phyloP scores from a whole-genome alignment of 2,888 invertebrate genomes.

The Noctua pronuba region DNA sequence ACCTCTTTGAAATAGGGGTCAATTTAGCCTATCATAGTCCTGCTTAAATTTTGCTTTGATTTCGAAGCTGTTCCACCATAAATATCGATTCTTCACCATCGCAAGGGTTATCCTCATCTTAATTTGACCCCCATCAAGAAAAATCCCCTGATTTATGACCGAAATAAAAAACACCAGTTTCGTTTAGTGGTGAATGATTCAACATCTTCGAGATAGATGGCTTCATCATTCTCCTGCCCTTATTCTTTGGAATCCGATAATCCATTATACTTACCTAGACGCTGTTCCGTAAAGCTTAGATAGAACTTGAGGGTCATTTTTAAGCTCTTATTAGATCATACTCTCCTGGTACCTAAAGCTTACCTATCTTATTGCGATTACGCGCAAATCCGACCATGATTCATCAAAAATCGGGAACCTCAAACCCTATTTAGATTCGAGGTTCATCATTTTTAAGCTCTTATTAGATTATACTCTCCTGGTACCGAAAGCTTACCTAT shows the following conservation, averaged over 20 bases:
- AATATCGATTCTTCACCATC: not conserved
- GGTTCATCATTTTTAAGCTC: not conserved
- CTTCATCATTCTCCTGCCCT: not conserved
- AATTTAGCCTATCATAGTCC: not conserved
- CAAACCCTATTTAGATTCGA: not conserved
- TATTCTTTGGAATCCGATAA: not conserved
- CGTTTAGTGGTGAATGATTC: not conserved
- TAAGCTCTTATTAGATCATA: not conserved
- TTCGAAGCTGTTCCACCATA: not conserved
- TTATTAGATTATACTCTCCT: not conserved
- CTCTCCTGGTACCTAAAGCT: not conserved
- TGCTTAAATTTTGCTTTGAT: not conserved
- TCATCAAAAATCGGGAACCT: too few species aligned
- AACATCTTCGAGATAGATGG: not conserved
- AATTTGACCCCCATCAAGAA: constrained; percentile 32
- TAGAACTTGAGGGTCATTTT: not conserved
- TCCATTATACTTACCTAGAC: not conserved
- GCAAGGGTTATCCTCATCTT: constrained; percentile 5
- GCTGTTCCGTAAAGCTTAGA: not conserved
- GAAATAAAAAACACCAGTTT: constrained; percentile 16
- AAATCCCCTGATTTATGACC: constrained; percentile 29
- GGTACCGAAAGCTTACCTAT: not conserved
- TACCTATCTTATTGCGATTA: not conserved
- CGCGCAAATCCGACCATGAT: not conserved
- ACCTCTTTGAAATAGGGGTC: not conserved